These are phyloP conservation scores for Drosophila subpulchrella DNA, from an alignment of 1,140 invertebrate genomes.

Conservation along the genomic window DNA sequence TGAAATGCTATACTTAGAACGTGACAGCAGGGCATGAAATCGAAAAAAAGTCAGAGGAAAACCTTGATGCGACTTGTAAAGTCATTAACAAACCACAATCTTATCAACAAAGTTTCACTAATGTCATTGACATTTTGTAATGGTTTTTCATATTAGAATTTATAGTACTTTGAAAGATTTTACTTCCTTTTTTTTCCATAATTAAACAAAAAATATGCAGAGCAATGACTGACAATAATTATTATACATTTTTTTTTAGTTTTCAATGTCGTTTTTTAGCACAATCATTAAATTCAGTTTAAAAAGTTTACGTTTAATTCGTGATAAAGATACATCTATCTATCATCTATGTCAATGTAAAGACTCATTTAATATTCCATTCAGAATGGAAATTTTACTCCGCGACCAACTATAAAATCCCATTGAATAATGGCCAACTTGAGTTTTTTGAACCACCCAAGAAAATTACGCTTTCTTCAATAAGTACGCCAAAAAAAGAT, in stretches of 20 bases:
- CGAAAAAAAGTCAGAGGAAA: slow-evolving; percentile 1
- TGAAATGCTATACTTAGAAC: slow-evolving; percentile 22
- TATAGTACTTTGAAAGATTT: background rate
- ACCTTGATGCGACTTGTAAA: slow-evolving; percentile 7
- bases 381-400: background rate
- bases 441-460: slow-evolving; percentile 29
- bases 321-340: too few relatives aligned
- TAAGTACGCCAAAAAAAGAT: slow-evolving; percentile 1
- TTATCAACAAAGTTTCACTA: background rate
- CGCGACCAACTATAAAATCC: background rate
- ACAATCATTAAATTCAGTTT: too few relatives aligned
- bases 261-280: too few relatives aligned
- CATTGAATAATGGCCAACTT: background rate
- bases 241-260: background rate
- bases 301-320: too few relatives aligned
- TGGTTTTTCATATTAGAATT: background rate
- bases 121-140: background rate
- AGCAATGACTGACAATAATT: background rate
- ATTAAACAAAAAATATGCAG: background rate
- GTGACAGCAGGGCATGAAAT: slow-evolving; percentile 10
- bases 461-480: background rate
- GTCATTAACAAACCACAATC: background rate
- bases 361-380: background rate
- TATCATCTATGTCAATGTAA: too few relatives aligned
- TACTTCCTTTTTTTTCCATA: too few relatives aligned